Percentiles rank a stretch among this genome's conserved stretches.
phyloP scores from a whole-genome alignment of 2,797 vertebrate genomes.

The Rhinichthys osculus region DNA sequence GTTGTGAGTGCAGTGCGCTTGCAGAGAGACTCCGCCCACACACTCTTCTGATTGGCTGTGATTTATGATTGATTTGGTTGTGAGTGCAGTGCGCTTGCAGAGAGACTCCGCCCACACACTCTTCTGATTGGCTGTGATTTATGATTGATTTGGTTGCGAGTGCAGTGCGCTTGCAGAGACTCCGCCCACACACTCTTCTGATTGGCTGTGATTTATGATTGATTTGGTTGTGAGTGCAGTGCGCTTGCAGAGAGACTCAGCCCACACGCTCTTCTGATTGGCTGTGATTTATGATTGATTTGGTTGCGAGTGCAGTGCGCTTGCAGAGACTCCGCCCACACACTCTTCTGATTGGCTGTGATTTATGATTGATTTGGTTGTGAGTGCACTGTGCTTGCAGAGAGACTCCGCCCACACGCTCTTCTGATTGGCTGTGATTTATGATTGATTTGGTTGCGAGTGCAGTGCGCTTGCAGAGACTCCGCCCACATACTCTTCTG shows the following conservation, averaged over 20 bases:
- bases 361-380: not conserved
- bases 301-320: no score
- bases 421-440: not conserved
- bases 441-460: not conserved
- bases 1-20: not conserved
- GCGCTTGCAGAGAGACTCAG: not conserved
- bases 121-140: not conserved
- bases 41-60: not conserved
- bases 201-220: no score
- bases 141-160: accelerated
- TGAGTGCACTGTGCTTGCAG: not conserved
- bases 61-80: not conserved
- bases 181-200: no score
- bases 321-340: no score
- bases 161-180: not conserved
- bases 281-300: not conserved
- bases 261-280: not conserved
- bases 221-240: not conserved
- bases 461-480: not conserved
- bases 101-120: not conserved
- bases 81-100: not conserved
- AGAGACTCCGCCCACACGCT: no score
- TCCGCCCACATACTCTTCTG: not conserved
- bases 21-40: not conserved
- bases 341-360: not conserved